Percentiles rank a stretch among this genome's conserved stretches.
Conservation (phyloP, 2,113 vertebrate genomes). For the Proteles cristata region DNA sequence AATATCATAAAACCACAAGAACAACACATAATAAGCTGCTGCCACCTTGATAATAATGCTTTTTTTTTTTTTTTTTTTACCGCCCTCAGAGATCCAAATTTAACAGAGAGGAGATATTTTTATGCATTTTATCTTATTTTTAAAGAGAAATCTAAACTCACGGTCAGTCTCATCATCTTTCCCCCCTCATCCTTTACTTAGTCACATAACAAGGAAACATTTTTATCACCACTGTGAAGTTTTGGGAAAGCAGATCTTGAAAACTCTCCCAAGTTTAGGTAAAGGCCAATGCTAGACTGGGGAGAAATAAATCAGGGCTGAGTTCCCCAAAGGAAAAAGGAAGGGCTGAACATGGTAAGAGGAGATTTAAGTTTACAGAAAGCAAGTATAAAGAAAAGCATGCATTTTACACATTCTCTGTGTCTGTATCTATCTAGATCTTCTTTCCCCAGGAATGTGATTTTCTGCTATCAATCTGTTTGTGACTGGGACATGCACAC, state of each 20-base stretch:
- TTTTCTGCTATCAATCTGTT: background rate
- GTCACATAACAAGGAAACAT: background rate
- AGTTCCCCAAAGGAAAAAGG: background rate
- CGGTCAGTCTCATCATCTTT: background rate
- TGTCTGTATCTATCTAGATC: background rate
- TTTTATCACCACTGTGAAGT: background rate
- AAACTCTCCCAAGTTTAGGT: background rate
- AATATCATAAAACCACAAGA: background rate
- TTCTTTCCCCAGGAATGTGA: background rate
- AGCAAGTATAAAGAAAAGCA: background rate
- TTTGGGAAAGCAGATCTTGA: background rate
- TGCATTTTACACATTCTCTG: background rate
- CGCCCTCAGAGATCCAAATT: background rate
- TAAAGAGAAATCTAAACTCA: conserved; percentile 18
- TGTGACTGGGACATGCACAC: background rate
- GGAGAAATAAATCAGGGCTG: background rate
- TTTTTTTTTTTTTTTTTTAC: background rate
- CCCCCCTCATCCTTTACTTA: background rate
- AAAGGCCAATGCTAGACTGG: background rate
- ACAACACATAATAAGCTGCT: background rate
- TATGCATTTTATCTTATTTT: background rate
- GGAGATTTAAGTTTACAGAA: conserved; percentile 2
- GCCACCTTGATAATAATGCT: background rate
- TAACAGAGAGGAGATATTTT: background rate
- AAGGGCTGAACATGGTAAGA: background rate